phyloP scores from a whole-genome alignment of 2,113 vertebrate species.

The Nettapus auritus region DNA sequence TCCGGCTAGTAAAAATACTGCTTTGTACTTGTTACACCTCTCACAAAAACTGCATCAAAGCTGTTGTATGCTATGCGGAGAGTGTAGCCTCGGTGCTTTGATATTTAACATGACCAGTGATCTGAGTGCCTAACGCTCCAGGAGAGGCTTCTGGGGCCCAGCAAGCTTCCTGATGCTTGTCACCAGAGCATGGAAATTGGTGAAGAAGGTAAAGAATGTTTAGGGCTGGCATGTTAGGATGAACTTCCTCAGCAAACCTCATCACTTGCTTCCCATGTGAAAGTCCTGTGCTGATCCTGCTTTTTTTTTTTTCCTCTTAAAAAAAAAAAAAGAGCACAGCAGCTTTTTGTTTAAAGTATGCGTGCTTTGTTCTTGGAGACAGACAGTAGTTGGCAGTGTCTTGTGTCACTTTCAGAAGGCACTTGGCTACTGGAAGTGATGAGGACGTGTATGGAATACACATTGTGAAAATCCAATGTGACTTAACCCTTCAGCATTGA shows the following conservation, averaged over 20 bases:
- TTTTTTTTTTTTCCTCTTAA: not conserved
- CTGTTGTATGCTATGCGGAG: not conserved
- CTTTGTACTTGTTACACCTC: not conserved
- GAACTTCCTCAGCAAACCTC: not conserved
- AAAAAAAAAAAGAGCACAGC: not conserved
- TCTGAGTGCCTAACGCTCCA: not conserved
- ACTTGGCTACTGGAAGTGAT: not conserved
- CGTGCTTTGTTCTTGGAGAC: not conserved
- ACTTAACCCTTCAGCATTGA: not conserved
- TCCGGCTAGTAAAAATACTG: not conserved
- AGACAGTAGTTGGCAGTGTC: not conserved
- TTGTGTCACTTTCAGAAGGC: not conserved
- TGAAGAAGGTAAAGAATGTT: not conserved
- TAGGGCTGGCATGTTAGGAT: not conserved
- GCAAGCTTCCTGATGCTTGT: not conserved
- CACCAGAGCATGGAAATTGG: not conserved
- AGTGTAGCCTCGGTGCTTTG: not conserved
- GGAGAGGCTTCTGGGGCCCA: not conserved
- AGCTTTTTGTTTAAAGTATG: not conserved
- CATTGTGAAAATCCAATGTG: not conserved
- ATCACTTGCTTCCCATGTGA: not conserved
- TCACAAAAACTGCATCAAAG: not conserved
- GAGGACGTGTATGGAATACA: not conserved
- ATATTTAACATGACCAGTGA: not conserved
- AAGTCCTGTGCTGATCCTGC: not conserved